Evolutionary conservation across 1,140 invertebrate genomes (phyloP).

Genomic region (Drosophila burlai): DNA sequence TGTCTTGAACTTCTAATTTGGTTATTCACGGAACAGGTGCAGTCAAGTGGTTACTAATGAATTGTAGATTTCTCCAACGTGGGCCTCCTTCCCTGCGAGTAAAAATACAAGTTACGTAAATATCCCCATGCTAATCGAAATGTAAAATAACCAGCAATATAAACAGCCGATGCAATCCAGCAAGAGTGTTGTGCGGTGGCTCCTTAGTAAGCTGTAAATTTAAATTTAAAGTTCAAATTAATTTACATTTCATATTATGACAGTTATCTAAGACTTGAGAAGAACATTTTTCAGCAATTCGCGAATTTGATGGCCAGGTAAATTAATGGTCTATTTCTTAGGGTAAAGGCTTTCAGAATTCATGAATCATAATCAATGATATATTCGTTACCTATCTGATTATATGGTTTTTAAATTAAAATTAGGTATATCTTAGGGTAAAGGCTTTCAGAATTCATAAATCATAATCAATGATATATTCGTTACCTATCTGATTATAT

Average conservation of each 20-base stretch:
- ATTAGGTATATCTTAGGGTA: background rate
- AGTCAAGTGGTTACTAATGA: background rate
- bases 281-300: background rate
- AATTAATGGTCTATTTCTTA: background rate
- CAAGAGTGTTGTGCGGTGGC: too few species aligned
- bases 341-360: background rate
- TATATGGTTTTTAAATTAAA: background rate
- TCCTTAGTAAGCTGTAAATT: too few species aligned
- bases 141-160: too few species aligned
- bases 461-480: background rate
- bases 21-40: background rate
- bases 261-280: background rate
- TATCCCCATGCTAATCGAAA: background rate
- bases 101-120: background rate
- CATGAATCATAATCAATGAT: background rate
- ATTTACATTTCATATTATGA: background rate
- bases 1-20: too few species aligned
- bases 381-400: background rate
- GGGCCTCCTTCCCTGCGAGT: background rate
- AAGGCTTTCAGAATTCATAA: background rate
- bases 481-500: background rate
- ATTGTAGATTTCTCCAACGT: background rate
- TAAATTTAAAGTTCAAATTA: too few species aligned
- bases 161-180: too few species aligned
- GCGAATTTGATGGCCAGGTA: background rate